These are phyloP conservation scores for Malacoraja senta DNA, from an alignment of 2,797 vertebrate species.

Conservation along the genomic window DNA sequence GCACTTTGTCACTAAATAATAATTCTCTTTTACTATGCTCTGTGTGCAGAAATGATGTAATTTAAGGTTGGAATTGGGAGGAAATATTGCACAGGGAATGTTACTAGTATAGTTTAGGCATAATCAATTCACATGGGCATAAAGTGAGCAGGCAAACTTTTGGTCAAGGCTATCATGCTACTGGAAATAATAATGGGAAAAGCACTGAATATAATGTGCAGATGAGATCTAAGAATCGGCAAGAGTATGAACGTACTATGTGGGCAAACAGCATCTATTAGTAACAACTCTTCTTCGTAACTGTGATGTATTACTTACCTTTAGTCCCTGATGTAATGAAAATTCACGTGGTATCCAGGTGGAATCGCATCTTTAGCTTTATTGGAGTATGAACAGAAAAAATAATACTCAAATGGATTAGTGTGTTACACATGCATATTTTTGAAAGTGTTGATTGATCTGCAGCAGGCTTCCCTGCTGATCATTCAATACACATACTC, in stretches of 20 bases:
- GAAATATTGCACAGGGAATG: background rate
- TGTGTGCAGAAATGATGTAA: constrained; percentile 59
- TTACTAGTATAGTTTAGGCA: background rate
- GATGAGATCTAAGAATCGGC: background rate
- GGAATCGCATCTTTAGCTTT: background rate
- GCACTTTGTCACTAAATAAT: constrained; percentile 1
- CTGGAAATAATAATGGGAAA: background rate
- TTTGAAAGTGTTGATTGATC: background rate
- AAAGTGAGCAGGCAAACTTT: background rate
- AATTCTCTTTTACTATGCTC: constrained; percentile 64
- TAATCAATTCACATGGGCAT: background rate
- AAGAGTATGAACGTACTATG: background rate
- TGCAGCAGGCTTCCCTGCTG: background rate
- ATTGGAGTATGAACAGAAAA: background rate
- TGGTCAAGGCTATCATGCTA: background rate
- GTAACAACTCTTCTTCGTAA: constrained; percentile 6
- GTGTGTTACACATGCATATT: background rate
- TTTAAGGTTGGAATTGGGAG: constrained; percentile 25
- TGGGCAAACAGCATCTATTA: background rate
- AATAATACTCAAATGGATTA: constrained; percentile 5
- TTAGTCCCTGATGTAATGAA: background rate
- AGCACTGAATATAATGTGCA: background rate
- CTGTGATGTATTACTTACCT: constrained; percentile 26
- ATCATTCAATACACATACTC: background rate
- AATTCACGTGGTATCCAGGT: constrained; percentile 6